Base-by-base conservation (phyloP, 1,140 invertebrate genomes). In the Drosophila pseudoobscura region DNA sequence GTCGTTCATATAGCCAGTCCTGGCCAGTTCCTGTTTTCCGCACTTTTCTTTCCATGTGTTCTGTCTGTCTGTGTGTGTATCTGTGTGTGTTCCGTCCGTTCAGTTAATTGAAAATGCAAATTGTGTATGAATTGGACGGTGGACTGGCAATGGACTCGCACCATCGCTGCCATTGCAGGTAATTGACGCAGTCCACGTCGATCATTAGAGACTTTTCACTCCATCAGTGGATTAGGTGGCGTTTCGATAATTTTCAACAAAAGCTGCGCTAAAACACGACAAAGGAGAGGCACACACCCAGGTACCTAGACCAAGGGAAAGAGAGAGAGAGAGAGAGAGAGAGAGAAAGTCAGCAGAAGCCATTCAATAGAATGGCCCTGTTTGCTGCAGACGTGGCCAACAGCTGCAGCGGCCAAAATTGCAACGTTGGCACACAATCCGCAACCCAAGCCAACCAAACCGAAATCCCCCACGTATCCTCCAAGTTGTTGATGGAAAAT, bases 71-170 rank as follows among this genome's bases (percentile, higher is more conserved):
- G 58, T 22, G 31, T 55, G 58, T 44, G 24, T 60, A 7, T 20
- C 11, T 45, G 51, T 49, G 31, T 63, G 54, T 50, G 52, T 31
- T 15, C n/a, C 31, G 45, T 45, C 41, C 54, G 69, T 69, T 60
- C 68, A 46, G 70, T 83, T 88, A 87, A 87, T 87, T 87, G 83
- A 87, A 88, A 88, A 87, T 83, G 83, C 78, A 88, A 87, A 87
- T 88, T 73, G 55, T 63, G 63, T 61, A 63, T 56, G 62, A 65
- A 75, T 75, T 74, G 79, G 57, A 47, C 1, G 29, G 29, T 46
- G 71, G 58, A 51, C 64, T 46, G 59, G 26, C 50, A 45, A 4
- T 39, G 51, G 31, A 20, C 45, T 59, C 53, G 46, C 46, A 51
- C 47, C 44, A 51, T 43, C 44, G 62, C 31, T 26, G 45, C 11